Percentiles rank a stretch among this genome's conserved stretches.
Evolutionary conservation across 1,140 invertebrate genomes (phyloP).

Genomic region (Heliconius eleuchia): DNA sequence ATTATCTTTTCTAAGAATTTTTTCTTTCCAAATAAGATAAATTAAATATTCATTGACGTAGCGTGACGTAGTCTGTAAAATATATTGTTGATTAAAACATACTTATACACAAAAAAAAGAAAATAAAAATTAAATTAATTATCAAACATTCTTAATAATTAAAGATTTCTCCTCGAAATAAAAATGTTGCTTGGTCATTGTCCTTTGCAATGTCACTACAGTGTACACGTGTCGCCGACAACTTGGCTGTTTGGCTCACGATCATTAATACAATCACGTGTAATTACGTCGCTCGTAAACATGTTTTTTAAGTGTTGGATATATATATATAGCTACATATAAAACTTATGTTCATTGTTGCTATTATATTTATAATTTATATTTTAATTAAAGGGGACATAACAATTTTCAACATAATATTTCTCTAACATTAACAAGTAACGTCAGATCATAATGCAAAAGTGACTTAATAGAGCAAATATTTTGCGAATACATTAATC

Average conservation of each 20-base stretch:
- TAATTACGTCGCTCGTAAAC: slow-evolving; percentile 5
- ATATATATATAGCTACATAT: too few species aligned
- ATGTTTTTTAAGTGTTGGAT: not conserved
- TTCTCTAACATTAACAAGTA: too few species aligned
- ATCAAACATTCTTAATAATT: not conserved
- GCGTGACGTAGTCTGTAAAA: too few species aligned
- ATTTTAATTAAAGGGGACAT: too few species aligned
- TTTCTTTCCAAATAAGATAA: not conserved
- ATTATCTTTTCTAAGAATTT: not conserved
- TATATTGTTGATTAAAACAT: too few species aligned
- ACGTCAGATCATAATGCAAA: too few species aligned
- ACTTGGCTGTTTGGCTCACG: slow-evolving; percentile 5
- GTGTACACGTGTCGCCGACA: not conserved
- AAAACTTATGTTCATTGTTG: too few species aligned
- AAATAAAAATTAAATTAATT: not conserved
- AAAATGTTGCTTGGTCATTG: slow-evolving; percentile 19
- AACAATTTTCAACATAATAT: too few species aligned
- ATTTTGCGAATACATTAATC: too few species aligned
- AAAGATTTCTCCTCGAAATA: not conserved
- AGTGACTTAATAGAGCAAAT: too few species aligned
- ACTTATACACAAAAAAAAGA: not conserved
- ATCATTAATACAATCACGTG: slow-evolving; percentile 4
- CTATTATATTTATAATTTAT: too few species aligned
- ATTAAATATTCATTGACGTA: not conserved
- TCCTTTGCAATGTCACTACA: slow-evolving; percentile 21